Evolutionary conservation across 2,797 vertebrate species (phyloP).

Genomic region (Pangasius krempfi): DNA sequence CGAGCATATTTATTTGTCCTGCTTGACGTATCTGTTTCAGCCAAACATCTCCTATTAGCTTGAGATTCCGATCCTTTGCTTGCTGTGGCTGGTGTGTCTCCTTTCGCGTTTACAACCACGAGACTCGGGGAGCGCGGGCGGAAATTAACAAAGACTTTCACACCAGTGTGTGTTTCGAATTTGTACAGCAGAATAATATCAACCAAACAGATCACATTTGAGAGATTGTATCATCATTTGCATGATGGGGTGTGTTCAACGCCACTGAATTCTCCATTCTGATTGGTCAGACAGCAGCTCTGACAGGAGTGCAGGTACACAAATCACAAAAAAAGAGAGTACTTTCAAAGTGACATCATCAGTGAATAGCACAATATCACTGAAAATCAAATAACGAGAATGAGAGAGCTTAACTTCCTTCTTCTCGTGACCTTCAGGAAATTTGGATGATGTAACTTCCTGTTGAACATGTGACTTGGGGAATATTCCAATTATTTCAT

Average conservation of each 20-base stretch:
- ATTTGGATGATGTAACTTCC: background rate
- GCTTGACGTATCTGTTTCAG: background rate
- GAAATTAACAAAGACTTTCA: background rate
- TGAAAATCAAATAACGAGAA: background rate
- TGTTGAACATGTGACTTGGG: background rate
- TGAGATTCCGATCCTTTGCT: background rate
- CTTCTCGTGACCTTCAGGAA: background rate
- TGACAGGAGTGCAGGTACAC: background rate
- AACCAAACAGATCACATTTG: background rate
- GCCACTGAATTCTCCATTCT: background rate
- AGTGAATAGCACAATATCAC: background rate
- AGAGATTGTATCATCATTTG: background rate
- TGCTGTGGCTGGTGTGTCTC: background rate
- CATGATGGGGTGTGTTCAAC: background rate
- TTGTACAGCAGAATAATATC: background rate
- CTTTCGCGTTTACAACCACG: background rate
- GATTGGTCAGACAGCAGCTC: background rate
- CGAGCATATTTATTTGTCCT: background rate
- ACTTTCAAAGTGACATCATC: background rate
- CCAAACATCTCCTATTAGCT: background rate
- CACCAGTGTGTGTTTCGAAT: too few relatives aligned
- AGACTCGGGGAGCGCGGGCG: background rate
- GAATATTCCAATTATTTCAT: background rate
- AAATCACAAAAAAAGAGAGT: background rate
- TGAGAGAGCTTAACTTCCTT: background rate